Percentiles rank a stretch among this genome's conserved stretches.
phyloP scores from a whole-genome alignment of 2,113 vertebrate species.

The Coreoperca whiteheadi region DNA sequence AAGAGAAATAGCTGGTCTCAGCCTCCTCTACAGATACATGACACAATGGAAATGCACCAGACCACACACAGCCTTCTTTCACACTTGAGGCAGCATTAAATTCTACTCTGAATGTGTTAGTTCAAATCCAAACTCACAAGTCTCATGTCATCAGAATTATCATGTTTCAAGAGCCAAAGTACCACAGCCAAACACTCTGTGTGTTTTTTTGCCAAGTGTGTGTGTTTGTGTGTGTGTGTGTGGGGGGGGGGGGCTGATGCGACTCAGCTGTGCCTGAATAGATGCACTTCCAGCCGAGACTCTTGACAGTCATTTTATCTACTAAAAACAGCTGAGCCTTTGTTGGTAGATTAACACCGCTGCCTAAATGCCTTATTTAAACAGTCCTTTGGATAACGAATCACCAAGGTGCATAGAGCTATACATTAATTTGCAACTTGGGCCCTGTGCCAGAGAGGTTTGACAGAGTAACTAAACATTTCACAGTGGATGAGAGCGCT shows the following conservation, averaged over 20 bases:
- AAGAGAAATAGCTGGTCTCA: conserved; percentile 4
- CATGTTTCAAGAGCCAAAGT: conserved; percentile 54
- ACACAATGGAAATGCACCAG: conserved; percentile 1
- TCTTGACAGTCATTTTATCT: conserved; percentile 44
- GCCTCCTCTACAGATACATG: not conserved
- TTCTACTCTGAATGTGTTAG: conserved; percentile 14
- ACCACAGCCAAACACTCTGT: conserved; percentile 1
- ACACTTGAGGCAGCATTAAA: conserved; percentile 18
- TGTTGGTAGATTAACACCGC: conserved; percentile 49
- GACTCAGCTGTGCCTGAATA: conserved; percentile 55
- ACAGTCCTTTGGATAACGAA: conserved; percentile 62
- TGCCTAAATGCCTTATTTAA: conserved; percentile 61
- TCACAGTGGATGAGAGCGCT: conserved; percentile 60
- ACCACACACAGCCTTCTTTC: conserved; percentile 50
- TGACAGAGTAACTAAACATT: conserved; percentile 78
- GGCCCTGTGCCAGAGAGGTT: conserved; percentile 60
- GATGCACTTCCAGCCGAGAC: conserved; percentile 29
- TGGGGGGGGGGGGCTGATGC: conserved; percentile 24
- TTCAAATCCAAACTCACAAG: conserved; percentile 40
- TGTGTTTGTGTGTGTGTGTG: conserved; percentile 27
- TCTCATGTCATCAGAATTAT: conserved; percentile 53
- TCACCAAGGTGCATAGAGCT: conserved; percentile 66
- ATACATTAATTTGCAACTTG: conserved; percentile 67
- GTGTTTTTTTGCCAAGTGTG: conserved; percentile 22
- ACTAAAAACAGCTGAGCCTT: conserved; percentile 51